Conservation (phyloP, 1,140 invertebrate genomes). For the Apis dorsata region DNA sequence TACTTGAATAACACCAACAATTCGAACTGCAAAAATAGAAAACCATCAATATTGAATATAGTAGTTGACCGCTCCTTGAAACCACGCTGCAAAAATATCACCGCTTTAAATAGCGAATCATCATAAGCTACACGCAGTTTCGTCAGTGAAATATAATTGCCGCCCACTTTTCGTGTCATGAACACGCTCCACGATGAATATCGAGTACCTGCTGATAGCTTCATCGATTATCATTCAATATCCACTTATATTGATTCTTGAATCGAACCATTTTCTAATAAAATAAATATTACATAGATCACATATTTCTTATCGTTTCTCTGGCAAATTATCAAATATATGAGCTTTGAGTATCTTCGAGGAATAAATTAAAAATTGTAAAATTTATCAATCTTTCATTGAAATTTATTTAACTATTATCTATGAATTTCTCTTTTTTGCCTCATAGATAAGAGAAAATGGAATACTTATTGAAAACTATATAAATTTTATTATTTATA, state of each 20-base stretch:
- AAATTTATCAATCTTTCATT: too few species aligned
- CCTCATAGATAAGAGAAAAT: too few species aligned
- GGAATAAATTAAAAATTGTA: too few species aligned
- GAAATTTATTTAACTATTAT: too few species aligned
- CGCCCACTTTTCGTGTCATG: constrained; percentile 37
- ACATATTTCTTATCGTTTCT: not conserved
- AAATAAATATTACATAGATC: not conserved
- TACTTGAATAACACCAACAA: not conserved
- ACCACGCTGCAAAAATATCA: constrained; percentile 36
- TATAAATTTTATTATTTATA: too few species aligned
- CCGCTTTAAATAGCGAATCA: constrained; percentile 40
- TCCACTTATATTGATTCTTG: not conserved
- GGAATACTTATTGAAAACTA: too few species aligned
- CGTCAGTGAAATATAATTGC: constrained; percentile 32
- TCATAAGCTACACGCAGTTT: constrained; percentile 29
- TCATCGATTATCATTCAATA: not conserved
- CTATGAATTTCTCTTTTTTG: too few species aligned
- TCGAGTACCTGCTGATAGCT: not conserved
- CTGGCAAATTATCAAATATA: not conserved
- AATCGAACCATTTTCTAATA: not conserved
- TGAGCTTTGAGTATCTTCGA: not conserved
- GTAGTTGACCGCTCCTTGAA: constrained; percentile 27
- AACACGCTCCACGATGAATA: not conserved
- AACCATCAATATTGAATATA: constrained; percentile 23
- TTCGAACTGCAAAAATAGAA: constrained; percentile 26